phyloP scores from a whole-genome alignment of 2,888 invertebrate genomes.

The Pristionchus exspectatus region DNA sequence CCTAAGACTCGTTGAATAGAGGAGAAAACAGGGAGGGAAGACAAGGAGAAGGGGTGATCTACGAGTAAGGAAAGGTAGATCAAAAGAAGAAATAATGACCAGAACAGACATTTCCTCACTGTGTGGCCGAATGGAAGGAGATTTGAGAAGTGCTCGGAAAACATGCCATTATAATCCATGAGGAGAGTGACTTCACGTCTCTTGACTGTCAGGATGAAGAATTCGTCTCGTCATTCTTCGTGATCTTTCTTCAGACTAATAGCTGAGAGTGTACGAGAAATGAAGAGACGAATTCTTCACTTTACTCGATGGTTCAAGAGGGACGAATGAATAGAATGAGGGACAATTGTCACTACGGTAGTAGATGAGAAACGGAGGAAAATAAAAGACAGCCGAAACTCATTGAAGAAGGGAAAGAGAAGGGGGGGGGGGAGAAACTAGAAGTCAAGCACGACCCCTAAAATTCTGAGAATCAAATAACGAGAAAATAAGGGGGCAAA shows the following conservation, averaged over 20 bases:
- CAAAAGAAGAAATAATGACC: neutral
- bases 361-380: constrained; percentile 28
- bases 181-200: neutral
- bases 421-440: neutral
- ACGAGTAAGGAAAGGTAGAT: constrained; percentile 2
- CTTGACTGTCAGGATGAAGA: neutral
- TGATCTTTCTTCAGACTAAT: too few relatives aligned
- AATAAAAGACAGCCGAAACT: neutral
- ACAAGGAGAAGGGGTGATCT: neutral
- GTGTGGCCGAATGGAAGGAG: neutral
- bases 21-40: neutral
- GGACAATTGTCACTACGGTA: neutral
- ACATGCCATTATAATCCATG: neutral
- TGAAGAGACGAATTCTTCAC: neutral
- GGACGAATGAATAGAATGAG: neutral
- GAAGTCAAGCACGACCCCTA: constrained; percentile 1
- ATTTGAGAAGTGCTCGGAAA: neutral
- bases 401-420: neutral
- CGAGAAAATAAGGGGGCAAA: constrained; percentile 22
- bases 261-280: neutral
- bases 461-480: constrained; percentile 31
- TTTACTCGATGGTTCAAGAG: neutral
- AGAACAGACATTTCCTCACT: neutral
- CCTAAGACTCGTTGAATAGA: neutral
- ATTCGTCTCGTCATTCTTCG: too few relatives aligned